Evolutionary conservation across 2,113 vertebrate genomes (phyloP), one percentile per base, ranked within the genome.

Genomic region (Piaya cayana): DNA sequence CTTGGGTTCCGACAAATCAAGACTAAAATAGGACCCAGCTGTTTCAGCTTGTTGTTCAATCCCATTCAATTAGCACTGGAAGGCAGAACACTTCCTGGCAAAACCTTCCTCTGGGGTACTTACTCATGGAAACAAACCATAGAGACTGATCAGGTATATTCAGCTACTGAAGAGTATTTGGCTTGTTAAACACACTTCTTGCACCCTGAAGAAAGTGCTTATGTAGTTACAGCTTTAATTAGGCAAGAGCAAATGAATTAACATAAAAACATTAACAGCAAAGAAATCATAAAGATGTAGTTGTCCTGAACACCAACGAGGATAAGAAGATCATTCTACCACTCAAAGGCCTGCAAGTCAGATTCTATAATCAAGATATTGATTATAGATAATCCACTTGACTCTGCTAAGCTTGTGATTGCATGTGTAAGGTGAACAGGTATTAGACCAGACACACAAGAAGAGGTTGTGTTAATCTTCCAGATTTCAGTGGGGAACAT

Each of bases 11-110:
- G 77, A 88, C 93, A 96, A 92, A 91, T 78, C 71, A 86, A 93
- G 68, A 92, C 91, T 91, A 95, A 95, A 96, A 96, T 87, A 95
- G 75, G 87, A 96, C 90, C 94, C 95, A 95, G 92, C 90, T 96
- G 93, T 65, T 87, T 84, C 63, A 63, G 92, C 71, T 53, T 83
- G 88, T 93, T 94, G 90, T 90, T 91, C 64, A 85, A 94, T 65
- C 47, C 78, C 64, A 95, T 92, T 96, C 91, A 90, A 65, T 82
- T 94, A 74, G 91, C 91, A 81, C 65, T 95, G 87, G 43, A 95
- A 95, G 87, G 70, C 17, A 2, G 78, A 94, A 26, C 77, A 81
- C 80, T 94, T 91, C 79, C 94, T 81, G 75, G 67, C 84, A 91
- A 88, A 70, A n/a, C 67, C 78, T 81, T 88, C 82, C 94, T 91